Base-by-base conservation (phyloP, 2,888 invertebrate species). In the Petrolisthes manimaculis region DNA sequence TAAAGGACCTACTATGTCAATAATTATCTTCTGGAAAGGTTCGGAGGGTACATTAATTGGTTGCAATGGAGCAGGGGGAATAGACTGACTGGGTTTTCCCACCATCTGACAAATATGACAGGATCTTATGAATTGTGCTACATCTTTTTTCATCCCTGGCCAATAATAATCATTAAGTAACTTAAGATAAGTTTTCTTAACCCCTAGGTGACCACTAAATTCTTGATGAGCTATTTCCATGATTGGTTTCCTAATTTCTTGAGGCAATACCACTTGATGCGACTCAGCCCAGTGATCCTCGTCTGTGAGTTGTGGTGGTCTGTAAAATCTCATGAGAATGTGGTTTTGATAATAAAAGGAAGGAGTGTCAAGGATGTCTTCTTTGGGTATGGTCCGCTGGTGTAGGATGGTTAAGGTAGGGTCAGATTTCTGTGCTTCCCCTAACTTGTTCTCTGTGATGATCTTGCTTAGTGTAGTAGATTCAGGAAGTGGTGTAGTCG, bases 1-100 rank as follows among this genome's bases (percentile, higher is more conserved):
- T 4, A 84, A n/a, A 21, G 78, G 84, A 12, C 84, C 84, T 12
- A 84, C 84, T 24, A 74, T n/a, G 51, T 84, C 84, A 8, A 78
- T 77, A 18, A 84, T 84, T 12, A 78, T 51, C 9, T 84, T 74
- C 6, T 21, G 21, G 37, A 84, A 84, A 51, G 84, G 84, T 12
- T 84, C 77, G 14, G 12, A 6, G 14, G 24, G 54, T 1, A 84
- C 74, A 14, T 54, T 21, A 51, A 84, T 78, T 18, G 84, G 78
- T 61, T 78, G 61, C 37, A 84, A 24, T 56, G 82, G 24, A 61
- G 67, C 82, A 51, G 82, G 82, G 69, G 24, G 67, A 24, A 61
- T 56, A 21, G 71, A 8, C 21, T 55, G 18, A 21, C 12, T 80
- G 21, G 8, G 61, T 61, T 37, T 56, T 53, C 53, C 51, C 51